Percentiles rank a stretch among this genome's conserved stretches.
These are phyloP conservation scores for Oreotragus oreotragus DNA, from an alignment of 2,113 vertebrate species.

Conservation along the genomic window DNA sequence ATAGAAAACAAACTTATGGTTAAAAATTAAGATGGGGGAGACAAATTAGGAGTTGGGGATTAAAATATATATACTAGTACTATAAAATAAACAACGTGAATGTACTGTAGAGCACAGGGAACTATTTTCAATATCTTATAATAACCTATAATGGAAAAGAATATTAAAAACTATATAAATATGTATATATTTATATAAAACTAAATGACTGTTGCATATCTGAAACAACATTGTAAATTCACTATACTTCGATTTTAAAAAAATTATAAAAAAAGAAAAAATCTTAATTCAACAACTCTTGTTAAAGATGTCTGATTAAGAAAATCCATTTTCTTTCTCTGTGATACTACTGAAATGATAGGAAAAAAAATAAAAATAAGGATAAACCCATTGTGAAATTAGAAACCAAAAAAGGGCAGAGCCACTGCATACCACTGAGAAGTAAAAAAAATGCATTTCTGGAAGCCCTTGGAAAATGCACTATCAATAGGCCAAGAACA, in stretches of 20 bases:
- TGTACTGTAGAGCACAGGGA: background rate
- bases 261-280: background rate
- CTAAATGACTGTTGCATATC: background rate
- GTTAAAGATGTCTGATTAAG: background rate
- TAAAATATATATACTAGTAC: background rate
- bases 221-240: background rate
- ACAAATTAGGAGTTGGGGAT: background rate
- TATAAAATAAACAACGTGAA: background rate
- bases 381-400: background rate
- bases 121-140: background rate
- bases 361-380: slow-evolving; percentile 2
- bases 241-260: background rate
- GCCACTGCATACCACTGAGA: background rate
- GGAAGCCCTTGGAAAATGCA: background rate
- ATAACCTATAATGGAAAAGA: background rate
- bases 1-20: background rate
- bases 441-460: background rate
- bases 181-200: background rate
- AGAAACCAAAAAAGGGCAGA: background rate
- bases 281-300: background rate
- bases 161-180: background rate
- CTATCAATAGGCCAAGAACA: background rate
- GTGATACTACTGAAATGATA: background rate
- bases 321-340: background rate
- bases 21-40: background rate